Evolutionary conservation across 2,797 vertebrate genomes (phyloP).

Genomic region (Nannoperca obscura): DNA sequence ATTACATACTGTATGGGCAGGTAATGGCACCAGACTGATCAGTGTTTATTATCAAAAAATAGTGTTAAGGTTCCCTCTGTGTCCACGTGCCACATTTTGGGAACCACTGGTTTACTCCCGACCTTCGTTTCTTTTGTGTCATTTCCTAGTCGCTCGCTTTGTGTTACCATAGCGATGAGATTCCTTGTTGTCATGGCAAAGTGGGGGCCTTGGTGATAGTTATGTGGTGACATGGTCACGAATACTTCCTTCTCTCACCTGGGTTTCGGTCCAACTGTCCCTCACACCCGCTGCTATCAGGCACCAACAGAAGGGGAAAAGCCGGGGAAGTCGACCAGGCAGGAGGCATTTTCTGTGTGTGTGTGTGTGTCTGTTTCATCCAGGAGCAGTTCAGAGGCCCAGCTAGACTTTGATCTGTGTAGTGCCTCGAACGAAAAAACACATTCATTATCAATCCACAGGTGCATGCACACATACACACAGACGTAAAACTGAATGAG

Average conservation of each 20-base stretch:
- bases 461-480: constrained; percentile 42
- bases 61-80: background rate
- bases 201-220: constrained; percentile 50
- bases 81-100: background rate
- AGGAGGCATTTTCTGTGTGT: background rate
- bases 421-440: constrained; percentile 47
- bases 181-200: constrained; percentile 69
- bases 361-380: constrained; percentile 36
- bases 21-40: background rate
- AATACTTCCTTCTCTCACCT: constrained; percentile 59
- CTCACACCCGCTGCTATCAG: constrained; percentile 38
- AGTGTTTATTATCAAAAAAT: background rate
- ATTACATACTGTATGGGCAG: background rate
- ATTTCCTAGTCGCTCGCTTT: constrained; percentile 52
- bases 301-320: constrained; percentile 14
- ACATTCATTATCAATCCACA: constrained; percentile 68
- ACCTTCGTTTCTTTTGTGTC: constrained; percentile 58
- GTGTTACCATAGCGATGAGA: constrained; percentile 68
- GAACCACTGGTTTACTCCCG: constrained; percentile 1
- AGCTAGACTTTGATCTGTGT: constrained; percentile 71
- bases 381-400: constrained; percentile 58
- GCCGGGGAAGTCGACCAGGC: constrained; percentile 17
- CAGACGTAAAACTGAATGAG: constrained; percentile 39
- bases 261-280: constrained; percentile 55
- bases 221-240: constrained; percentile 29